phyloP scores from a whole-genome alignment of 2,113 vertebrate genomes.

The Pluvianellus socialis region DNA sequence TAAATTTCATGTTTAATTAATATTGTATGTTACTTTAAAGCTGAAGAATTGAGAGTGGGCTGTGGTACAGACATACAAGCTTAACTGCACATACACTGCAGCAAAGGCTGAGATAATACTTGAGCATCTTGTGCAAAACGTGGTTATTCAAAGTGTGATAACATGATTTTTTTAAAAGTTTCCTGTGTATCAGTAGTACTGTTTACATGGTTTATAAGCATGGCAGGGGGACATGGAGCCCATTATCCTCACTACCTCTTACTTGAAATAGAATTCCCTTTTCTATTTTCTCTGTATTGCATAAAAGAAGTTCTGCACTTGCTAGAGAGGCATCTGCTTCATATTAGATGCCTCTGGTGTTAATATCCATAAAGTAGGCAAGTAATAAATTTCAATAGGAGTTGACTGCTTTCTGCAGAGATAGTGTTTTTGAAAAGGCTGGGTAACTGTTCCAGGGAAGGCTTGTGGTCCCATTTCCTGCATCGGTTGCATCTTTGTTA shows the following conservation, averaged over 20 bases:
- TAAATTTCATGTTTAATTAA: neutral
- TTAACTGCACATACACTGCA: neutral
- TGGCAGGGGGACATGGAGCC: neutral
- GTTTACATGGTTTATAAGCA: neutral
- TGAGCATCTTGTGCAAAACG: neutral
- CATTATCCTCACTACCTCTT: neutral
- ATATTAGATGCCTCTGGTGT: neutral
- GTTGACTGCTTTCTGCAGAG: neutral
- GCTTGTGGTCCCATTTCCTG: neutral
- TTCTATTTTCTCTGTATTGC: neutral
- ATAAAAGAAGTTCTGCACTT: neutral
- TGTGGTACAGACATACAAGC: neutral
- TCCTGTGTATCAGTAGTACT: neutral
- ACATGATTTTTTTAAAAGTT: neutral
- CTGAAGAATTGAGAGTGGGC: neutral
- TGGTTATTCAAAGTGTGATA: neutral
- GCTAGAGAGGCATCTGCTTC: neutral
- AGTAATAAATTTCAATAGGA: neutral
- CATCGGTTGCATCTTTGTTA: neutral
- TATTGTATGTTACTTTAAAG: neutral
- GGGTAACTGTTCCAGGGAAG: neutral
- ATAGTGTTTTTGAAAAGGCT: neutral
- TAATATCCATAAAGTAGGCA: neutral
- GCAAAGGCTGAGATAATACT: neutral
- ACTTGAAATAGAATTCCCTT: neutral